Conservation (phyloP, 2,888 invertebrate species). For the Phlogophora meticulosa region DNA sequence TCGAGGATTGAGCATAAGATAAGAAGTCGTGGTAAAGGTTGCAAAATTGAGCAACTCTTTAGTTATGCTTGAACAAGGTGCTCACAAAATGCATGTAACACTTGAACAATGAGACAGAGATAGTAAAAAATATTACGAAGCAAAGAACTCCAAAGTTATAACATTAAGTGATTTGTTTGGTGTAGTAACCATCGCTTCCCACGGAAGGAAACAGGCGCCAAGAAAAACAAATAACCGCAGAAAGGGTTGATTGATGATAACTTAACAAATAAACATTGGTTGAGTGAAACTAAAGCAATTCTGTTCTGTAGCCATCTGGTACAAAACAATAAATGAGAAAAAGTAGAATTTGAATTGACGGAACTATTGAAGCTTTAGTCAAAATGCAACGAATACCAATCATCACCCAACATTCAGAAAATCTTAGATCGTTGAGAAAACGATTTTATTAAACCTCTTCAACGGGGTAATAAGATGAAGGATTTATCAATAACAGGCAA, state of each 20-base stretch:
- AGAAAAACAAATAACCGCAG: constrained; percentile 23
- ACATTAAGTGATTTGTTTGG: neutral
- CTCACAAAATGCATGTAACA: constrained; percentile 10
- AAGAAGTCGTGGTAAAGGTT: constrained; percentile 25
- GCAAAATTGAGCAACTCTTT: constrained; percentile 18
- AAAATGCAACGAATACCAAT: neutral
- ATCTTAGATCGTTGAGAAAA: neutral
- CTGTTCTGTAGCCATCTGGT: neutral
- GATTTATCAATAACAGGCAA: constrained; percentile 46
- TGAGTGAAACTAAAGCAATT: neutral
- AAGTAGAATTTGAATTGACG: neutral
- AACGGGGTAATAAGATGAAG: constrained; percentile 25
- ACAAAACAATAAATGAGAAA: neutral
- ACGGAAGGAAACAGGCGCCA: constrained; percentile 8
- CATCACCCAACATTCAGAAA: neutral
- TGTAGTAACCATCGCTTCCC: neutral
- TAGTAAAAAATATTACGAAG: neutral
- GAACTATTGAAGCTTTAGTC: neutral
- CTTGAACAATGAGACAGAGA: neutral
- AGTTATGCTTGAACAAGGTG: constrained; percentile 4
- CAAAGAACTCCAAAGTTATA: constrained; percentile 5
- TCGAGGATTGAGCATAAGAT: constrained; percentile 13
- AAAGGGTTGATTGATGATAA: constrained; percentile 2
- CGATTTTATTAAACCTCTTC: neutral
- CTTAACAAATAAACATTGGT: neutral